Evolutionary conservation across 2,113 vertebrate species (phyloP).

Genomic region (Forbesichthys papilliferus): DNA sequence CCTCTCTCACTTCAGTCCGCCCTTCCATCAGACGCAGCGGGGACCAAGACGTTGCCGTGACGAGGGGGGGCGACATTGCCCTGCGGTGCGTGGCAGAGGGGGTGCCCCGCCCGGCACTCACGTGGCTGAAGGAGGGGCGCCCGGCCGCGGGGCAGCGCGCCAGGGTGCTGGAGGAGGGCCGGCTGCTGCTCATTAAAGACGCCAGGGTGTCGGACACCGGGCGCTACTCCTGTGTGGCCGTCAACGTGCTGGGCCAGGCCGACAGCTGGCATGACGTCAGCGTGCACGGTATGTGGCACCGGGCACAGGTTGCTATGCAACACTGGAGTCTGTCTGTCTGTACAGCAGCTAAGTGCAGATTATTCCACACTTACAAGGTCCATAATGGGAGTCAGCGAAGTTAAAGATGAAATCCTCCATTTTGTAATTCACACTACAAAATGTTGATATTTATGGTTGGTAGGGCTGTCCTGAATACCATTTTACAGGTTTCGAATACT

Average conservation of each 20-base stretch:
- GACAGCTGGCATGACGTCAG: slow-evolving; percentile 88
- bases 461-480: too few relatives aligned
- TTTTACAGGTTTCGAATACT: too few relatives aligned
- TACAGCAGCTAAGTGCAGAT: too few relatives aligned
- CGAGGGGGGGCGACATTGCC: slow-evolving; percentile 78
- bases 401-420: too few relatives aligned
- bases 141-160: slow-evolving; percentile 64
- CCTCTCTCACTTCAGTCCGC: slow-evolving; percentile 75
- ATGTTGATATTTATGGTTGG: too few relatives aligned
- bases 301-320: neutral
- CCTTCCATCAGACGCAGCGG: slow-evolving; percentile 80
- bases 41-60: slow-evolving; percentile 72
- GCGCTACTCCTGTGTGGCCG: slow-evolving; percentile 88
- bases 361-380: too few relatives aligned
- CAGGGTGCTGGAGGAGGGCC: slow-evolving; percentile 77
- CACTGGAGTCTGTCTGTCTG: too few relatives aligned
- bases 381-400: too few relatives aligned
- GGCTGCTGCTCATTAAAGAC: slow-evolving; percentile 78
- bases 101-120: slow-evolving; percentile 81
- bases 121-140: slow-evolving; percentile 90
- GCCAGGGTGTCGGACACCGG: slow-evolving; percentile 84
- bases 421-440: too few relatives aligned
- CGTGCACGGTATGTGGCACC: slow-evolving; percentile 82
- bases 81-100: slow-evolving; percentile 86
- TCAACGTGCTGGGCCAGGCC: slow-evolving; percentile 88